Evolutionary conservation across 2,797 vertebrate species (phyloP), one percentile per base, ranked within the genome.

Genomic region (Sebastes oblongus): DNA sequence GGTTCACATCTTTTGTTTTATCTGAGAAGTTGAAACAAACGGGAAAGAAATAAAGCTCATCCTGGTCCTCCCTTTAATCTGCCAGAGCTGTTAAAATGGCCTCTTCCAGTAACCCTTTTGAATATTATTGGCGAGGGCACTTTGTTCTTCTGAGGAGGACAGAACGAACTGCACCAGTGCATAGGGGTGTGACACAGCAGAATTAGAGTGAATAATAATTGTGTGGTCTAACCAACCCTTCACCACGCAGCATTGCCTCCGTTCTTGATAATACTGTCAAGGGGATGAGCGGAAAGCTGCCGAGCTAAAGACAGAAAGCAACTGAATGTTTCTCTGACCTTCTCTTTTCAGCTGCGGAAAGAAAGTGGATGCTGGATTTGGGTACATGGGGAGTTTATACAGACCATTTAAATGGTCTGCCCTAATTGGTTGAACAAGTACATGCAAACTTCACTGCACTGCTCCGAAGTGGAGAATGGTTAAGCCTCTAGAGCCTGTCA

Each of bases 141-240:
- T 61, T 32, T 73, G 77, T 68, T 86, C 82, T 72, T 80, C 50
- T 72, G 58, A 39, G 56, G 66, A 78, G 82, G 81, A 86, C 84
- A 77, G 75, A 77, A 54, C 20, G 30, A 77, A 34, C 65, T 74
- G 77, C 88, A 81, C 56, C 70, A 74, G 85, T 76, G 83, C 79
- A 90, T 72, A 73, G 46, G 68, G 74, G 81, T 83, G 83, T 86
- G 84, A 90, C 90, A 67, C 74, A 39, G 82, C 67, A 50, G 80
- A 80, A 88, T 82, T 82, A 88, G 39, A 81, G 80, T 80, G 85
- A 90, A 89, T 88, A 91, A 92, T 92, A 89, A 91, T 71, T 85
- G 89, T 81, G 78, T 76, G 77, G 85, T 79, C 82, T 83, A 84
- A 86, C 86, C 78, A 85, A 82, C 77, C 83, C 32, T 82, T 88